phyloP scores from a whole-genome alignment of 2,113 vertebrate genomes.

The Colossoma macropomum region DNA sequence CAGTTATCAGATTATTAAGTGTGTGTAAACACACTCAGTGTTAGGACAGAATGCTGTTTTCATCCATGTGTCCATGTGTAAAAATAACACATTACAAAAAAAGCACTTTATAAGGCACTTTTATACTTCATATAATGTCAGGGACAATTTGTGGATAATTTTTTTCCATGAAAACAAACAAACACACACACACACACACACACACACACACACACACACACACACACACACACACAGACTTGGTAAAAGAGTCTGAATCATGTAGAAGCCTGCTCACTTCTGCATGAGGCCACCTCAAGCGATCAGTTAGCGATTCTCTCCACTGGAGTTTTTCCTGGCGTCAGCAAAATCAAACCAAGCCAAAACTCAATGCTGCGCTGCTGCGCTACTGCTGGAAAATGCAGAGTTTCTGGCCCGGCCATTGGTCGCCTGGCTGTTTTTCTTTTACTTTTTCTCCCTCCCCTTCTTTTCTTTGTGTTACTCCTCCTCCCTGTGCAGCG shows the following conservation, averaged over 20 bases:
- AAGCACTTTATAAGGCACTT: too few relatives aligned
- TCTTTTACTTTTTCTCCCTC: constrained; percentile 48
- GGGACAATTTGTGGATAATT: too few relatives aligned
- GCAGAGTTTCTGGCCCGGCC: constrained; percentile 54
- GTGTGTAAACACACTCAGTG: too few relatives aligned
- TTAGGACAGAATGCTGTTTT: too few relatives aligned
- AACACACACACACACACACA: too few relatives aligned
- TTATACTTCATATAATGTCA: too few relatives aligned
- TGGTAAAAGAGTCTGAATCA: neutral
- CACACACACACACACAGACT: too few relatives aligned
- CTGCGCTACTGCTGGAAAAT: constrained; percentile 54
- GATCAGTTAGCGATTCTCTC: constrained; percentile 44
- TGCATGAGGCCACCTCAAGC: constrained; percentile 33
- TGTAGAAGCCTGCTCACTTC: neutral
- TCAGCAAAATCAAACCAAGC: constrained; percentile 55
- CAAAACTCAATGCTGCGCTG: constrained; percentile 56
- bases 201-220: too few relatives aligned
- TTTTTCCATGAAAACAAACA: too few relatives aligned
- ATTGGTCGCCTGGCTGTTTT: constrained; percentile 56
- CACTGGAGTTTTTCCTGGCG: constrained; percentile 54
- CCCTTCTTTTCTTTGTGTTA: constrained; percentile 2
- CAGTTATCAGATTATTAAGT: too few relatives aligned
- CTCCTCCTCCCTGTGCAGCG: constrained; percentile 37
- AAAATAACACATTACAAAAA: too few relatives aligned
- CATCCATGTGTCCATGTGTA: too few relatives aligned